Base-by-base conservation (phyloP, 1,140 invertebrate species). In the Bradysia coprophila region DNA sequence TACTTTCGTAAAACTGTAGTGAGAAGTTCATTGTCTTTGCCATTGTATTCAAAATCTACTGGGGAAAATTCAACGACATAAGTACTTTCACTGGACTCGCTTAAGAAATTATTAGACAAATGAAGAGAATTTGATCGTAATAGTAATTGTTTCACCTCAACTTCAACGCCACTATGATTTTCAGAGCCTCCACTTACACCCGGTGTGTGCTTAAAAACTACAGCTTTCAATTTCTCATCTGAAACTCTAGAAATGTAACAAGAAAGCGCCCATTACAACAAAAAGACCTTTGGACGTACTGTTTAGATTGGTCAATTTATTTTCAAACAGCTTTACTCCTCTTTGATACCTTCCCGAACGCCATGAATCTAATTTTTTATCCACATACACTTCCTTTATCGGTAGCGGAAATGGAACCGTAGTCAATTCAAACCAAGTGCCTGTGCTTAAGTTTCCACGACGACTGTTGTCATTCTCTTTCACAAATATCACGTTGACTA, bases 401-500 rank as follows among this genome's bases (percentile, higher is more conserved):
- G 65, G 62, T 32, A 65, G 63, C 2, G 82, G 81, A 60, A 75
- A 85, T 1, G 75, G 73, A 6, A 83, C 71, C 0, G 78, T 81
- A 4, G 69, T 69, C 0, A 87, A 51, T 55, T 81, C 75, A 48
- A 71, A 78, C 69, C 72, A 73, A 10, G 67, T 61, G 18, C 58
- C 61, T 28, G 57, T 62, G 44, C 52, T 58, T 22, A 49, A 38
- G 13, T 42, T 24, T 11, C 45, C 48, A 18, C 42, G 31, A 34
- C 53, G 10, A 36, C 8, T 53, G 41, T 60, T 54, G 2, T 56
- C 53, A 48, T 73, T 72, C 49, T 68, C 62, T 38, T 67, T 65
- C 16, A 85, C 61, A 43, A 85, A 85, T n/a, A 85, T 53, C 0
- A 79, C 73, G 48, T 81, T 79, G 2, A 82, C 67, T 19, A 83